Conservation (phyloP, 2,797 vertebrate species). For the Thunnus albacares region DNA sequence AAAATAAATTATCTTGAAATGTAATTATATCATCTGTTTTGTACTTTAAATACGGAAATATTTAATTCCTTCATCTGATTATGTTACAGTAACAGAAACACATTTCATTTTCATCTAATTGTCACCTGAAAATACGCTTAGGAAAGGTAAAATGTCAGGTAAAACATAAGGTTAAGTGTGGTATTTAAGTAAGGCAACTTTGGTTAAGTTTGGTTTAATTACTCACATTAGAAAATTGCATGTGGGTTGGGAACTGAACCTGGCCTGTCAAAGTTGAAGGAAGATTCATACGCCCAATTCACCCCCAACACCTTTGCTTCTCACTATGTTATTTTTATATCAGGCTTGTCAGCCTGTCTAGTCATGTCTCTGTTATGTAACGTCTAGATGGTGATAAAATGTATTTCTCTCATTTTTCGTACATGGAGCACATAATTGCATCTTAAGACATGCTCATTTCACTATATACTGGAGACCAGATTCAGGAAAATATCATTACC, state of each 20-base stretch:
- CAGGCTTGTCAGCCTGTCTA: conserved; percentile 25
- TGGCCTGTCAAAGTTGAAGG: not conserved
- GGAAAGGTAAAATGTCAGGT: not conserved
- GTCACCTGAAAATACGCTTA: not conserved
- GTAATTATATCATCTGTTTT: not conserved
- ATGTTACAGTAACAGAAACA: not conserved
- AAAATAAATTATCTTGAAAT: not conserved
- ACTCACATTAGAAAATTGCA: not conserved
- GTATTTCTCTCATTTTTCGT: conserved; percentile 32
- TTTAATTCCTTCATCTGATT: not conserved
- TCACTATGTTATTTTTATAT: conserved; percentile 26
- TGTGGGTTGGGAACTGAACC: not conserved
- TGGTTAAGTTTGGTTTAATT: not conserved
- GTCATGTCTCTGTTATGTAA: conserved; percentile 23
- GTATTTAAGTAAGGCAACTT: not conserved
- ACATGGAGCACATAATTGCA: conserved; percentile 40
- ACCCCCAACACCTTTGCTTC: conserved; percentile 13
- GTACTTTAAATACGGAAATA: not conserved
- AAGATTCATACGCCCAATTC: not conserved
- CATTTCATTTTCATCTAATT: not conserved
- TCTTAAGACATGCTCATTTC: conserved; percentile 48
- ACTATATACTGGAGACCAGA: conserved; percentile 31
- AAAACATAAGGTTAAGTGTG: not conserved
- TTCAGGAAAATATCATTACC: conserved; percentile 42
- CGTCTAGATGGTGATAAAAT: conserved; percentile 39